phyloP scores from a whole-genome alignment of 2,888 invertebrate genomes.

The Eurytoma californica region DNA sequence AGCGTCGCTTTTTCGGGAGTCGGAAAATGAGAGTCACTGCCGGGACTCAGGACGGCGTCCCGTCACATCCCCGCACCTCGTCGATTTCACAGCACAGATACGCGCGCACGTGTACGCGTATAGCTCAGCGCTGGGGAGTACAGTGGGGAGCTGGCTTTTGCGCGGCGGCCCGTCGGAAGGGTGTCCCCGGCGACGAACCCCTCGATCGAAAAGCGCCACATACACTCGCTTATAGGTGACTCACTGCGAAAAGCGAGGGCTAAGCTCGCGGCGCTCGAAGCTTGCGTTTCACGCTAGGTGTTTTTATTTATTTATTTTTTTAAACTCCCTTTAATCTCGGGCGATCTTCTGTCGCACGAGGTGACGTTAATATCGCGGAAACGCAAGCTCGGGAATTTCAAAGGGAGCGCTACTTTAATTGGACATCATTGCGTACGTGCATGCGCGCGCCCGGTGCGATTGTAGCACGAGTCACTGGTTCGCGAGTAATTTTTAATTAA shows the following conservation, averaged over 20 bases:
- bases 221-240: background rate
- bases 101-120: background rate
- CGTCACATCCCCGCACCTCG: background rate
- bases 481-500: slow-evolving; percentile 51
- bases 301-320: background rate
- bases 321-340: background rate
- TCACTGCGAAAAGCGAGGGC: background rate
- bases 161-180: too few species aligned
- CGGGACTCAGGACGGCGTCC: background rate
- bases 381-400: background rate
- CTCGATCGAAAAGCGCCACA: background rate
- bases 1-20: background rate
- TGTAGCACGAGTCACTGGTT: background rate
- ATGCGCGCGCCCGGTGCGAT: background rate
- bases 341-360: background rate
- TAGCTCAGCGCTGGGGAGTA: background rate
- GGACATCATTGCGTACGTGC: background rate
- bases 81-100: slow-evolving; percentile 1
- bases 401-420: slow-evolving; percentile 28
- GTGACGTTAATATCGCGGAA: slow-evolving; percentile 23
- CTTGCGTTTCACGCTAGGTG: background rate
- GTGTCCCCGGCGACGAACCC: background rate
- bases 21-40: slow-evolving; percentile 44
- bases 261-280: background rate
- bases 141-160: too few species aligned